A percentile compares a stretch with the other conserved stretches of the same genome.
Conservation (phyloP, 2,113 vertebrate genomes). For the Oreochromis tanganicae region DNA sequence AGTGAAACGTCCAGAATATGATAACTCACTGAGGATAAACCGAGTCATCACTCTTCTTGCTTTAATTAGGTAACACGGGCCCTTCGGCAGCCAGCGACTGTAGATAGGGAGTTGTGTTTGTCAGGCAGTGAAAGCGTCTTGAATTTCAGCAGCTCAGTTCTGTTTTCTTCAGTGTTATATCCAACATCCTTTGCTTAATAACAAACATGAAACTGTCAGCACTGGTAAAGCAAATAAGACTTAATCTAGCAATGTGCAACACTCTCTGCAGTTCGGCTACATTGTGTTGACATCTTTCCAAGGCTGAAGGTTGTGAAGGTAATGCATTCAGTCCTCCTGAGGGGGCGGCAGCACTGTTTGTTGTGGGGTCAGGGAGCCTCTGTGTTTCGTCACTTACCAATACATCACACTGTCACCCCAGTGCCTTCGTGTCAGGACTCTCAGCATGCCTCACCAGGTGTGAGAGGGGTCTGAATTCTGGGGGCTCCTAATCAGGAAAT, state of each 20-base stretch:
- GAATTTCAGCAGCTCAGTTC: constrained; percentile 9
- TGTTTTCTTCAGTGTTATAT: constrained; percentile 22
- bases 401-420: constrained; percentile 61
- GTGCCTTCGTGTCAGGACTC: constrained; percentile 49
- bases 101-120: not conserved
- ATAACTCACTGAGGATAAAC: constrained; percentile 55
- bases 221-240: constrained; percentile 24
- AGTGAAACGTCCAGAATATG: constrained; percentile 12
- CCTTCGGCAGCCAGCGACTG: constrained; percentile 39
- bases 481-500: constrained; percentile 57
- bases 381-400: constrained; percentile 67
- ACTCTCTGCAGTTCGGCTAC: constrained; percentile 38
- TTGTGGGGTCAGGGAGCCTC: constrained; percentile 41
- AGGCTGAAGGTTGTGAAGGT: constrained; percentile 52
- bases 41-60: constrained; percentile 56
- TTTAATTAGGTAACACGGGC: constrained; percentile 57
- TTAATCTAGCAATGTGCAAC: constrained; percentile 43
- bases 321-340: constrained; percentile 41
- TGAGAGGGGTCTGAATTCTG: constrained; percentile 40
- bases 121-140: not conserved
- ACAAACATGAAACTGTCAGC: constrained; percentile 51
- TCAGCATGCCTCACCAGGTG: constrained; percentile 62
- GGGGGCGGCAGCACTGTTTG: constrained; percentile 33
- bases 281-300: constrained; percentile 55
- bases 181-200: constrained; percentile 3